A percentile compares a stretch with the other conserved stretches of the same genome.
Evolutionary conservation across 2,888 invertebrate species (phyloP).

Genomic region (Synergus gifuensis): DNA sequence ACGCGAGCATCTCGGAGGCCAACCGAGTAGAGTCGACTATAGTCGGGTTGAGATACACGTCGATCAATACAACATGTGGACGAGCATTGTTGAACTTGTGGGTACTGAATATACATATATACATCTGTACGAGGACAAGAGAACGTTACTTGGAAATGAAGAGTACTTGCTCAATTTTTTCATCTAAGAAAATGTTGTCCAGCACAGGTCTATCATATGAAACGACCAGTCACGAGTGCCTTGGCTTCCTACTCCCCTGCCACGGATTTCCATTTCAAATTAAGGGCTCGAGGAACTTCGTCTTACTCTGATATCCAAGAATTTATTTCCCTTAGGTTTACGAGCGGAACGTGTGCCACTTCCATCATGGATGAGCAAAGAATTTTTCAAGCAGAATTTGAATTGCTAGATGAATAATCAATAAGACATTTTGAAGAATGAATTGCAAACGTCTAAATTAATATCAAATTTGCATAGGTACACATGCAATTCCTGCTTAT

Average conservation of each 20-base stretch:
- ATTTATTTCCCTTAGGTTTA: neutral
- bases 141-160: conserved; percentile 8
- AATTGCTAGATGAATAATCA: no score
- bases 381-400: neutral
- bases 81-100: conserved; percentile 55
- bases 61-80: conserved; percentile 66
- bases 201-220: neutral
- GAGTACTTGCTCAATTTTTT: conserved; percentile 17
- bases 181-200: neutral
- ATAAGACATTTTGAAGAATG: no score
- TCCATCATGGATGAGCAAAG: neutral
- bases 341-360: neutral
- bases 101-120: neutral
- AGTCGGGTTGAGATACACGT: conserved; percentile 60
- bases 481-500: no score
- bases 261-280: neutral
- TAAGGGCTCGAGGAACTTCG: conserved; percentile 1
- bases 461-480: no score
- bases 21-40: conserved; percentile 49
- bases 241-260: neutral
- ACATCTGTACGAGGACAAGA: neutral
- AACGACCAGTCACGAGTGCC: neutral
- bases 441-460: no score
- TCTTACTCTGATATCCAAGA: neutral
- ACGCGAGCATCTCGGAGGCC: neutral